These are phyloP conservation scores for Rattus rattus DNA, from an alignment of 2,113 vertebrate species.

Conservation along the genomic window DNA sequence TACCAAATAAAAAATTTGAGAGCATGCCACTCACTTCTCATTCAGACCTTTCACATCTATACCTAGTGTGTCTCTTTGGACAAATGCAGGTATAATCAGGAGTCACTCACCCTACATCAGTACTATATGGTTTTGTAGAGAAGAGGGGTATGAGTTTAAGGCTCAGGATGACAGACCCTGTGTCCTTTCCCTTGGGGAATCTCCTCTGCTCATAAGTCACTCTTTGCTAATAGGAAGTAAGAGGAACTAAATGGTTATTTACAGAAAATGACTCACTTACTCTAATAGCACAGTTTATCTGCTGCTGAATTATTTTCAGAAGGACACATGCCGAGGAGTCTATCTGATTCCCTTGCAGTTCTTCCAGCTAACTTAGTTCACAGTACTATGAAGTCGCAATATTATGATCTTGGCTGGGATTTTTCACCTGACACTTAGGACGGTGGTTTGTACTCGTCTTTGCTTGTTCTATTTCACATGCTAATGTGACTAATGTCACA, in stretches of 20 bases:
- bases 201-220: conserved; percentile 54
- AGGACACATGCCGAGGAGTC: conserved; percentile 53
- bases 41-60: background rate
- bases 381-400: background rate
- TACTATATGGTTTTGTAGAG: background rate
- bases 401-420: background rate
- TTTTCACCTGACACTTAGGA: background rate
- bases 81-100: background rate
- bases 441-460: background rate
- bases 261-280: conserved; percentile 72
- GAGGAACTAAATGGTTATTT: conserved; percentile 69
- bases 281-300: conserved; percentile 64
- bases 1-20: background rate
- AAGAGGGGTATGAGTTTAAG: background rate
- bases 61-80: too few species aligned
- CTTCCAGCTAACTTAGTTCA: conserved; percentile 45
- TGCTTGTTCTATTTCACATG: too few species aligned
- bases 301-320: conserved; percentile 54
- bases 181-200: conserved; percentile 39
- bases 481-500: too few species aligned
- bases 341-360: conserved; percentile 55
- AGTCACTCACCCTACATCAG: background rate
- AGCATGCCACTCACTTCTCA: background rate
- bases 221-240: conserved; percentile 57
- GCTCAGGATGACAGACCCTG: background rate